phyloP scores from a whole-genome alignment of 2,888 invertebrate genomes.

The Fragum fragum region DNA sequence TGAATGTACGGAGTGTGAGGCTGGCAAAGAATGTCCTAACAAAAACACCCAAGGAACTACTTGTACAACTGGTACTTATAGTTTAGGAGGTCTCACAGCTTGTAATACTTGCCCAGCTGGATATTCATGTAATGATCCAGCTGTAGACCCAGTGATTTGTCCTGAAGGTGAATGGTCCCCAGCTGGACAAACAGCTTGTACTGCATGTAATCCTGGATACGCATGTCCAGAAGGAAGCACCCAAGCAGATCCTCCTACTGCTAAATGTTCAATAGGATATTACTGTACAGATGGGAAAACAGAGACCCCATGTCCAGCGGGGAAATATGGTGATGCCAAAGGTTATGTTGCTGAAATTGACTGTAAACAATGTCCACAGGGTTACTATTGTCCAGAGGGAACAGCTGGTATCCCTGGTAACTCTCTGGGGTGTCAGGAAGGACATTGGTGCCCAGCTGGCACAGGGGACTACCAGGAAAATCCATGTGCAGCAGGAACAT shows the following conservation, averaged over 20 bases:
- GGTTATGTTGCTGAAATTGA: constrained; percentile 74
- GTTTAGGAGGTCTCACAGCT: constrained; percentile 77
- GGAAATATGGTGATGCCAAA: constrained; percentile 79
- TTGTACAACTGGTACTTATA: constrained; percentile 81
- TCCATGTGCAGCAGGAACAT: constrained; percentile 81
- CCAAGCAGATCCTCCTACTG: constrained; percentile 73
- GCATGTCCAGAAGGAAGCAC: constrained; percentile 82
- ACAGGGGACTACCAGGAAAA: constrained; percentile 78
- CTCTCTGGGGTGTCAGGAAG: constrained; percentile 75
- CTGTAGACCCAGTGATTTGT: constrained; percentile 76
- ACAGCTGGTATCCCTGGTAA: constrained; percentile 75
- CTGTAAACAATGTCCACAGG: constrained; percentile 82
- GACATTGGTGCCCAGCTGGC: constrained; percentile 80
- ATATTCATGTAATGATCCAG: constrained; percentile 73
- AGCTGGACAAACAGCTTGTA: constrained; percentile 66
- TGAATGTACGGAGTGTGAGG: constrained; percentile 80
- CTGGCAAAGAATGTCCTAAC: constrained; percentile 81
- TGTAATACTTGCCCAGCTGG: constrained; percentile 83
- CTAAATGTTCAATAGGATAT: constrained; percentile 80
- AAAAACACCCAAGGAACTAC: constrained; percentile 73
- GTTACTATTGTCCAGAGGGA: constrained; percentile 83
- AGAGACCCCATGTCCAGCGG: constrained; percentile 80
- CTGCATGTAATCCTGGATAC: constrained; percentile 76
- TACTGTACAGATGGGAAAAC: constrained; percentile 81
- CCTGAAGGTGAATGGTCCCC: constrained; percentile 77